phyloP scores from a whole-genome alignment of 2,113 vertebrate species.

The Notechis scutatus region DNA sequence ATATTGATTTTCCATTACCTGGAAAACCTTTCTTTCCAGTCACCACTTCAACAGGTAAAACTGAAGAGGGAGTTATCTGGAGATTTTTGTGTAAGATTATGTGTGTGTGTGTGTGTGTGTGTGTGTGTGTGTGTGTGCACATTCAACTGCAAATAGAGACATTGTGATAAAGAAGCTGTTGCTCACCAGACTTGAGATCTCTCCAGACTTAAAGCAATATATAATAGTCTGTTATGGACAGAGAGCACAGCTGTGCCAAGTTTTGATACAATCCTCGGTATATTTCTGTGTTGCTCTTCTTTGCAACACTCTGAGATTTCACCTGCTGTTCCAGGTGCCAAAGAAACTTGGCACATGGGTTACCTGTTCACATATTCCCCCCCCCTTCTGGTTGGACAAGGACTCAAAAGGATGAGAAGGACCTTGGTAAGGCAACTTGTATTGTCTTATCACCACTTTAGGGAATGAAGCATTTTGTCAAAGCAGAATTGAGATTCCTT shows the following conservation, averaged over 20 bases:
- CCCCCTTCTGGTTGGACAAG: neutral
- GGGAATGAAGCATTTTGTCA: neutral
- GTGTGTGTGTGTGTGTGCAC: neutral
- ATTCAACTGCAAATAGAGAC: slow-evolving; percentile 8
- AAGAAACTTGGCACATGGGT: neutral
- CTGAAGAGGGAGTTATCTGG: slow-evolving; percentile 16
- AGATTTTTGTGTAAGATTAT: slow-evolving; percentile 12
- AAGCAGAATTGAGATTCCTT: neutral
- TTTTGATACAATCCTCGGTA: neutral
- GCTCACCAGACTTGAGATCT: neutral
- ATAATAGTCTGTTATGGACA: neutral
- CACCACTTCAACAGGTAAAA: slow-evolving; percentile 7
- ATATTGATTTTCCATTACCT: slow-evolving; percentile 31
- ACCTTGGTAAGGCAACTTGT: neutral
- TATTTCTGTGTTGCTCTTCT: neutral
- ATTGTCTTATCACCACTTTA: neutral
- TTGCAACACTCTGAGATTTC: neutral
- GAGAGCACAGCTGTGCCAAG: neutral
- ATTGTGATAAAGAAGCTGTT: slow-evolving; percentile 10
- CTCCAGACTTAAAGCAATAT: neutral
- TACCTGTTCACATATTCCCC: neutral
- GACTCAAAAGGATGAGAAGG: neutral
- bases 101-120: too few relatives aligned
- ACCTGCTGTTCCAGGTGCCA: neutral
- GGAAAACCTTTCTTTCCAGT: slow-evolving; percentile 43